A percentile compares a stretch with the other conserved stretches of the same genome.
Evolutionary conservation across 35 echinoderm and acorn worm genomes (phyloP).

Genomic region (Apostichopus parvimensis): DNA sequence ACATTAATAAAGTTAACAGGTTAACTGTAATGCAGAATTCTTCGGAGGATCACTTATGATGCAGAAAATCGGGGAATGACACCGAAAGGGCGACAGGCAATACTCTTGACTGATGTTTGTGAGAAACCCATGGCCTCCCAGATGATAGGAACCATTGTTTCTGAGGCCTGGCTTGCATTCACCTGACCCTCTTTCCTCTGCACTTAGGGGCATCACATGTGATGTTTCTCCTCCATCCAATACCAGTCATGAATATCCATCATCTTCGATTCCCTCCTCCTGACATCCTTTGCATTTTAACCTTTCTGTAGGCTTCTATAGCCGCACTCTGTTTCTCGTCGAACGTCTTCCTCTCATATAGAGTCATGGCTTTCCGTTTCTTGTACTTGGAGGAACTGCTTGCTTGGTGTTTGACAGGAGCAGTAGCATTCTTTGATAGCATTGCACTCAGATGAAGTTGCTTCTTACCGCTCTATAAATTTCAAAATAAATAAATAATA

Average conservation of each 20-base stretch:
- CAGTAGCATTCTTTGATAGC: background rate
- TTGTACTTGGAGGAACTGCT: slow-evolving; percentile 1
- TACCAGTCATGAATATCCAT: background rate
- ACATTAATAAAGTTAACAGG: no score
- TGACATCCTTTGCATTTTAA: background rate
- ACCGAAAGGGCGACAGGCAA: no score
- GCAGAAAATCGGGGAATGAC: no score
- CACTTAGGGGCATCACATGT: no score
- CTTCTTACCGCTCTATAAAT: background rate
- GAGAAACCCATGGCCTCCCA: no score
- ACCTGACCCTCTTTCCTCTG: no score
- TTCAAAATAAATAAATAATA: background rate
- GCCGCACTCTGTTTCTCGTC: slow-evolving; percentile 32
- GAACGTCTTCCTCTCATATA: background rate
- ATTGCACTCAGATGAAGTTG: background rate
- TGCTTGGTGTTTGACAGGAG: background rate
- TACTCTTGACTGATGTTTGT: no score
- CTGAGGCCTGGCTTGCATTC: no score
- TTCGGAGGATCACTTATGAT: no score
- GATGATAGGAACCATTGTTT: no score
- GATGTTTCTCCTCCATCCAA: no score
- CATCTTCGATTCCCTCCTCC: background rate
- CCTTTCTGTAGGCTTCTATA: slow-evolving; percentile 21
- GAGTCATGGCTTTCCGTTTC: slow-evolving; percentile 14
- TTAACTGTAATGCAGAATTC: no score